Base-by-base conservation (phyloP, 2,113 vertebrate genomes). In the Bothrops jararaca region DNA sequence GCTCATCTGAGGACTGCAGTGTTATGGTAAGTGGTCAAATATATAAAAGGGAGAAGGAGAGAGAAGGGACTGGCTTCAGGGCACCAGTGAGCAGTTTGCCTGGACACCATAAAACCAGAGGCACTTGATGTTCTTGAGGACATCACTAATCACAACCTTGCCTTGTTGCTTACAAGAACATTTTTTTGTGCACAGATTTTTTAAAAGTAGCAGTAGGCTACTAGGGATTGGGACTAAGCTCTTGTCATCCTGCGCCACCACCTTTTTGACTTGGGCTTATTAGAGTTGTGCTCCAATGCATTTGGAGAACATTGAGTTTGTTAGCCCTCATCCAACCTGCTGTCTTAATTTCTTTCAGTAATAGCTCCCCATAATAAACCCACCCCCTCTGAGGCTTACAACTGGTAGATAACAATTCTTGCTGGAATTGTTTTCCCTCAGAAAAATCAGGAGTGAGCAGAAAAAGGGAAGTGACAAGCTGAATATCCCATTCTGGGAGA, bases 1-100 rank as follows among this genome's bases (percentile, higher is more conserved):
- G 98, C 0, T 97, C 98, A 91, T 99, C 98, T 0, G 98, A 99
- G 96, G 98, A 99, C 96, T 99, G 98, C 96, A 98, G 97, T 0
- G 98, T 99, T 94, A 99, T 99, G 98, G 98, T 98, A 93, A 96
- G 95, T 42, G 22, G 24, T 24, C n/a, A 39, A 48, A 50, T 64
- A 4, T 53, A 42, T n/a, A 5, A 54, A 56, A 23, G 87, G 18
- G 42, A n/a, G 3, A 12, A 69, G 39, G 53, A 13, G 80, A 56
- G 8, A n/a, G 12, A 22, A 52, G n/a, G 45, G 18, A 34, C 22
- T 1, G 11, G 58, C 56, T 64, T 74, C 18, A 60, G 85, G 45
- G 45, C 22, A 86, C 85, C 85, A 86, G 4, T 12, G 85, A 50
- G 23, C 42, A 86, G 10, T 86, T 52, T 86, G 85, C 45, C 48